Evolutionary conservation across 2,888 invertebrate genomes (phyloP).

Genomic region (Pelosia muscerda): DNA sequence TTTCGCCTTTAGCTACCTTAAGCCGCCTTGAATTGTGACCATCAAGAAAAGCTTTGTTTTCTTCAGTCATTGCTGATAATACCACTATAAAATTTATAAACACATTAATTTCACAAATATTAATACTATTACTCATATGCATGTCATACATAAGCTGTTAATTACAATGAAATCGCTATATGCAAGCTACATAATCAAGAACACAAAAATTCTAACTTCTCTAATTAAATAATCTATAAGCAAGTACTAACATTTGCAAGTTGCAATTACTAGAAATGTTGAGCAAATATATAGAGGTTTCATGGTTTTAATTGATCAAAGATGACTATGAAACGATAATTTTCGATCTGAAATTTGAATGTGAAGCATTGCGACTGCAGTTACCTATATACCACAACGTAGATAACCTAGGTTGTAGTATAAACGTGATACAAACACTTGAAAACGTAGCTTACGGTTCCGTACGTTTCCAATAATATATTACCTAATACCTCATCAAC

Average conservation of each 20-base stretch:
- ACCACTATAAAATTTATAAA: slow-evolving; percentile 58
- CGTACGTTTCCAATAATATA: slow-evolving; percentile 25
- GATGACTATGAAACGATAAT: slow-evolving; percentile 31
- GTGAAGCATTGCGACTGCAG: slow-evolving; percentile 27
- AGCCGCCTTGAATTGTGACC: slow-evolving; percentile 60
- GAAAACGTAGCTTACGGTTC: slow-evolving; percentile 31
- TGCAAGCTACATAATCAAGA: neutral
- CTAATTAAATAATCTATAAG: neutral
- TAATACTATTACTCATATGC: neutral
- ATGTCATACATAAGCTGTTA: neutral
- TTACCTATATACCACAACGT: slow-evolving; percentile 44
- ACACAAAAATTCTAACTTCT: neutral
- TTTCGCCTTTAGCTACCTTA: slow-evolving; percentile 51
- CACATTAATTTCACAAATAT: too few species aligned
- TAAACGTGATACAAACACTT: slow-evolving; percentile 35
- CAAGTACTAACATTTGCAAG: slow-evolving; percentile 60
- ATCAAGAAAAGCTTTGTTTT: slow-evolving; percentile 56
- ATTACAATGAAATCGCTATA: neutral
- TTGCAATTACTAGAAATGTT: slow-evolving; percentile 46
- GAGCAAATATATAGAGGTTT: slow-evolving; percentile 59
- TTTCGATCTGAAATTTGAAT: slow-evolving; percentile 42
- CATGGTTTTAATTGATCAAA: slow-evolving; percentile 60
- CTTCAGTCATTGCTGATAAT: slow-evolving; percentile 48
- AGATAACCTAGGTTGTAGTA: too few species aligned
- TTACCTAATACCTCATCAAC: too few species aligned